A percentile compares a stretch with the other conserved stretches of the same genome.
Conservation (phyloP, 2,113 vertebrate species). For the Tragelaphus scriptus region DNA sequence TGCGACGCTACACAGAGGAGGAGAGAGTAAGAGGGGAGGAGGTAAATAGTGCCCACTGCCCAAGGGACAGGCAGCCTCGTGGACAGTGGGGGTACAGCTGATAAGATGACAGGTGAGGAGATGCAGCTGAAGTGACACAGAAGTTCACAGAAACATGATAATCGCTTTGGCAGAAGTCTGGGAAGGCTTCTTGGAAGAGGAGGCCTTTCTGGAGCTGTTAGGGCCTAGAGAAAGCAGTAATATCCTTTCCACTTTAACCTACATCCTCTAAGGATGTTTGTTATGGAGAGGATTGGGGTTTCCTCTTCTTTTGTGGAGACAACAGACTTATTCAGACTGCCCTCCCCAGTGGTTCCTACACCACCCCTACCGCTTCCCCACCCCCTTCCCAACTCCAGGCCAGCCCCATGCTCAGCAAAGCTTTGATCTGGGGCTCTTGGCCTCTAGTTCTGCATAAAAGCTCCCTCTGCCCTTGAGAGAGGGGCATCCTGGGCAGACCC, state of each 20-base stretch:
- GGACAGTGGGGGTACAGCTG: background rate
- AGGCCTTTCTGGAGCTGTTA: background rate
- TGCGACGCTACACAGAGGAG: accelerated
- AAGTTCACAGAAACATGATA: background rate
- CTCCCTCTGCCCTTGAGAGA: background rate
- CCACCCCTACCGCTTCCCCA: no score
- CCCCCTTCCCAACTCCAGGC: background rate
- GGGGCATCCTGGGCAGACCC: background rate
- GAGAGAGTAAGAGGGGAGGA: background rate
- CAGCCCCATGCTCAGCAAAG: background rate
- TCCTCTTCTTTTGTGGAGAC: background rate
- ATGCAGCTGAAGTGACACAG: background rate
- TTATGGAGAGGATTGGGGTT: background rate
- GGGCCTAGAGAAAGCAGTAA: background rate
- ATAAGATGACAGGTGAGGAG: background rate
- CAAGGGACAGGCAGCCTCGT: background rate
- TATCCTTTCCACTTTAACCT: background rate
- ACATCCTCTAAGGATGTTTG: background rate
- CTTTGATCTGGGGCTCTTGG: background rate
- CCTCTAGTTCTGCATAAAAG: background rate
- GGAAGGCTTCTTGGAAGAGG: background rate
- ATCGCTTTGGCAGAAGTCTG: background rate
- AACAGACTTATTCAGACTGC: background rate
- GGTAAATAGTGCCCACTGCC: no score
- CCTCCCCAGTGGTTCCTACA: background rate